A percentile compares a stretch with the other conserved stretches of the same genome.
phyloP scores from a whole-genome alignment of 2,888 invertebrate genomes.

The Doris montereyensis region DNA sequence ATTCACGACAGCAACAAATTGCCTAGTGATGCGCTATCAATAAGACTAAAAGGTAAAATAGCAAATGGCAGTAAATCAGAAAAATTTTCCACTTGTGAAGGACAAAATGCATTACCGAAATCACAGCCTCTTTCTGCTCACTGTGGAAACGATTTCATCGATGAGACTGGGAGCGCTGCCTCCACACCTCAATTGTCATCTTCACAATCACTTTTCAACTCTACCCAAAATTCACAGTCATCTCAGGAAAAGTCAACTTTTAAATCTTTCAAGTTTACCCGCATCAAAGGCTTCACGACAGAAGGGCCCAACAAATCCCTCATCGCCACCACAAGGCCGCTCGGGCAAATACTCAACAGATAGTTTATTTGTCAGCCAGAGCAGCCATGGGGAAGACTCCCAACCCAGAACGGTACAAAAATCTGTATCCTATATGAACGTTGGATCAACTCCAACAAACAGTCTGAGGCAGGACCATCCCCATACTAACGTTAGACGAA shows the following conservation, averaged over 20 bases:
- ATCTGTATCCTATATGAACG: slow-evolving; percentile 5
- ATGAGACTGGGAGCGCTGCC: too few species aligned
- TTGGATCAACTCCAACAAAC: slow-evolving; percentile 15
- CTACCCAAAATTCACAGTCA: neutral
- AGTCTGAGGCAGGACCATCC: neutral
- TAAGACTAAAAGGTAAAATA: too few species aligned
- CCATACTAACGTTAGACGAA: too few species aligned
- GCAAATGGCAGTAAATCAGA: too few species aligned
- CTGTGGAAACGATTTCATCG: too few species aligned
- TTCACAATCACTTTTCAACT: too few species aligned
- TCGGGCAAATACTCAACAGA: neutral
- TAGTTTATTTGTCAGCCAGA: slow-evolving; percentile 16
- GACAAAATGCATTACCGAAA: too few species aligned
- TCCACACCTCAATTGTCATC: too few species aligned
- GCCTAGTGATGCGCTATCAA: too few species aligned
- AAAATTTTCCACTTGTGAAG: too few species aligned
- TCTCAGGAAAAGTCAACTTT: neutral
- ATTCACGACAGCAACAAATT: too few species aligned
- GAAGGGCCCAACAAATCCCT: neutral
- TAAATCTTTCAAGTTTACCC: slow-evolving; percentile 34
- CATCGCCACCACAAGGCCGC: neutral
- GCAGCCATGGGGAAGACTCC: slow-evolving; percentile 20
- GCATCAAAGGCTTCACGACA: slow-evolving; percentile 11
- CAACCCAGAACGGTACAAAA: neutral
- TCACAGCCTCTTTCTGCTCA: too few species aligned